Evolutionary conservation across 2,888 invertebrate species (phyloP).

Genomic region (Luperina testacea): DNA sequence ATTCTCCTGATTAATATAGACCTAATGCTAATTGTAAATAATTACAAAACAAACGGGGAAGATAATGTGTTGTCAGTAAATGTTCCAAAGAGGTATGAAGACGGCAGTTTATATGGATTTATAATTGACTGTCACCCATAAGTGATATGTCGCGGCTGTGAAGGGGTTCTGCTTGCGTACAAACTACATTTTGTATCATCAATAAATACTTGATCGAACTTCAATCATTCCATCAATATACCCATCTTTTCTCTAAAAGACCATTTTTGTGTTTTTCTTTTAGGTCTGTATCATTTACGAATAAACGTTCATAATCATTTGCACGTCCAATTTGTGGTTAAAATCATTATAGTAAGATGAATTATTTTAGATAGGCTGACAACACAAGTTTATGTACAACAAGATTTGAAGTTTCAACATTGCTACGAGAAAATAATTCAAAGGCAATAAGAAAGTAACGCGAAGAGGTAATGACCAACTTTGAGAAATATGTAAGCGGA

Average conservation of each 20-base stretch:
- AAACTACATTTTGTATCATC: constrained; percentile 44
- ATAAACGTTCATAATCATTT: constrained; percentile 34
- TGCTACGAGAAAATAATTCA: constrained; percentile 79
- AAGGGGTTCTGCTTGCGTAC: constrained; percentile 43
- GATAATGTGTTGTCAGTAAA: constrained; percentile 79
- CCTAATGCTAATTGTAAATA: constrained; percentile 80
- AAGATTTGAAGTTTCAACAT: constrained; percentile 84
- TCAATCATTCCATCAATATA: constrained; percentile 3
- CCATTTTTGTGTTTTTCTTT: constrained; percentile 3
- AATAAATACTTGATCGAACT: constrained; percentile 20
- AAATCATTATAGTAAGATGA: constrained; percentile 45
- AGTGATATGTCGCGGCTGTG: constrained; percentile 84
- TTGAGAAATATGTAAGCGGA: constrained; percentile 83
- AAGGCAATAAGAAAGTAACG: constrained; percentile 63
- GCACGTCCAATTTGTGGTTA: constrained; percentile 41
- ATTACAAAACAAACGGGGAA: constrained; percentile 81
- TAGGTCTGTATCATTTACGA: constrained; percentile 6
- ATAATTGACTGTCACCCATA: constrained; percentile 86
- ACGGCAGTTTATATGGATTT: constrained; percentile 72
- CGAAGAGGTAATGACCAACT: constrained; percentile 78
- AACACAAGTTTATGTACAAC: constrained; percentile 82
- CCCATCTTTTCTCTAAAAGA: constrained; percentile 11
- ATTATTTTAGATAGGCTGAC: constrained; percentile 74
- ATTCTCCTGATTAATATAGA: constrained; percentile 80
- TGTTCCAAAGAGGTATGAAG: constrained; percentile 42